Percentiles rank a stretch among this genome's conserved stretches.
phyloP scores from a whole-genome alignment of 2,888 invertebrate species.

The Limnephilus marmoratus region DNA sequence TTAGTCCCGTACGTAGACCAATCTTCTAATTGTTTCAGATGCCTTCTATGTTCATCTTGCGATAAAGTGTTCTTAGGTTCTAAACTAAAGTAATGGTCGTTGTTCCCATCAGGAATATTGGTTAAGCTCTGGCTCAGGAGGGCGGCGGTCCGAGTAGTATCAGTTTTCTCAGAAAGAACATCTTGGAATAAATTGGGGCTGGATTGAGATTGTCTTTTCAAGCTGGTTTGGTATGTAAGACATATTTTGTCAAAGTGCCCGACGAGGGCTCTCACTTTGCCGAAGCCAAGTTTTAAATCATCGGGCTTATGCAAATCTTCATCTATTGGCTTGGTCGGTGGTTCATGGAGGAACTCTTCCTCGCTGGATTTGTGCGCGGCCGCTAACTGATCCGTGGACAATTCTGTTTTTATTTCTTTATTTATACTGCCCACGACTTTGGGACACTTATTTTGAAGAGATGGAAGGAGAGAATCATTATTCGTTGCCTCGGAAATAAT shows the following conservation, averaged over 20 bases:
- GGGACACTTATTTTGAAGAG: not conserved
- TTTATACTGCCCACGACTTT: constrained; percentile 3
- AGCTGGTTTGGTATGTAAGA: constrained; percentile 73
- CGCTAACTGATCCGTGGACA: not conserved
- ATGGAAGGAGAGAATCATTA: not conserved
- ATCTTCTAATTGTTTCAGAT: constrained; percentile 74
- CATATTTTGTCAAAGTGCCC: constrained; percentile 81
- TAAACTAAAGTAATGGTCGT: constrained; percentile 71
- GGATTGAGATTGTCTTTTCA: constrained; percentile 74
- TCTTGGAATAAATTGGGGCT: constrained; percentile 73
- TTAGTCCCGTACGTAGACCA: constrained; percentile 76
- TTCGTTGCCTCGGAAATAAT: not conserved
- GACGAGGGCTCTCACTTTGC: constrained; percentile 83
- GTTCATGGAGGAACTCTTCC: constrained; percentile 2
- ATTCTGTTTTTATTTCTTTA: not conserved
- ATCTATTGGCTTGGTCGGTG: not conserved
- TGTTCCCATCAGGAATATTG: constrained; percentile 72
- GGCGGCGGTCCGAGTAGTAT: constrained; percentile 21
- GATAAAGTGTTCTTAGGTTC: constrained; percentile 71
- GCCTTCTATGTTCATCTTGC: constrained; percentile 75
- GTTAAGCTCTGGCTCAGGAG: constrained; percentile 72
- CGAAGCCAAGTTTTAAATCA: constrained; percentile 82
- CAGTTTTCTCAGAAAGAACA: constrained; percentile 35
- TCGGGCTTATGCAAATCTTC: constrained; percentile 82
- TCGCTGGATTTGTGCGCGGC: not conserved